Base-by-base conservation (phyloP, 2,888 invertebrate species). In the Anorthoa munda region DNA sequence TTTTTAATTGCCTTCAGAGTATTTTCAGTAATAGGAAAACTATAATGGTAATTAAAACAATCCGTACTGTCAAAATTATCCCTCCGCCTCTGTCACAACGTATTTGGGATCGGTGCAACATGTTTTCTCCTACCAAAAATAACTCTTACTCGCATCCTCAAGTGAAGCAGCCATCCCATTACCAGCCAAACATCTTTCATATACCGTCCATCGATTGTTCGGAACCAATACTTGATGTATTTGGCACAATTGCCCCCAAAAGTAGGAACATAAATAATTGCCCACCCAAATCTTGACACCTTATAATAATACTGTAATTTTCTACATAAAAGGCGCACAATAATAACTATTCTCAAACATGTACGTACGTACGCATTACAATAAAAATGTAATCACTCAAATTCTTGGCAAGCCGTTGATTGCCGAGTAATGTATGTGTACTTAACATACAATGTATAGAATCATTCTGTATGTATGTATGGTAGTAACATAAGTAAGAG, bases 341-440 rank as follows among this genome's bases (percentile, higher is more conserved):
- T 13, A 21, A 0, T 11, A 72, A 26, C 7, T 45, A 59, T 45
- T 45, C n/a, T 50, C 5, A 7, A 17, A 21, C 45, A n/a, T 18
- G 0, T 26, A n/a, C 39, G 39, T 39, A 39, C 39, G 39, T 39
- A 67, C 21, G 11, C 7, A 46, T 55, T 78, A 61, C 46, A 71
- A 71, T 56, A 31, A 72, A 72, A 68, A 51, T 50, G 15, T 71
- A 78, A 83, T 83, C 48, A 79, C 45, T 79, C 67, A 83, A 55
- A 68, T 84, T 72, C 50, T 66, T 56, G 53, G 53, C 66, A 3
- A 66, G 50, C 61, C 56, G 56, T 63, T 83, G 71, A 76, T 83
- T 72, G 26, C 68, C 59, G 55, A 56, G 78, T 75, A 71, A 84
- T 66, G 45, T 61, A 23, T 31, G 39, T 68, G 56, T 73, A 50